phyloP scores from a whole-genome alignment of 1,140 invertebrate species.

The Mya arenaria region DNA sequence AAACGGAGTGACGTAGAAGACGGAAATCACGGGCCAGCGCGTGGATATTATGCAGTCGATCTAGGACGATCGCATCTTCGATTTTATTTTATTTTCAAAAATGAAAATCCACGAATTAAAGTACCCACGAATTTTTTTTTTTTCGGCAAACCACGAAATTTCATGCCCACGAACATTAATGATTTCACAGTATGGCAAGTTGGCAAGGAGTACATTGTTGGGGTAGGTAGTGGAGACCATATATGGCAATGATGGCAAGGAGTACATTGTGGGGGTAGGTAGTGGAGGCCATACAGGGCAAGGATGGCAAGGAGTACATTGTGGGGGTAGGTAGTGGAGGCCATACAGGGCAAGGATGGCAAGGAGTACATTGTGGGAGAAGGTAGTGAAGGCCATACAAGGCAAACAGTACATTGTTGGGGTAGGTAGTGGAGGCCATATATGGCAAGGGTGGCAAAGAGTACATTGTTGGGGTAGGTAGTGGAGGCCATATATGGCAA shows the following conservation, averaged over 20 bases:
- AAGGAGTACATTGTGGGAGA: conserved; percentile 96
- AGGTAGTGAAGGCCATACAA: neutral
- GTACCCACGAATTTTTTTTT: too few relatives aligned
- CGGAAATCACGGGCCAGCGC: too few relatives aligned
- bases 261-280: conserved; percentile 96
- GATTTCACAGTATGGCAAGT: conserved; percentile 96
- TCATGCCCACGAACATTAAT: too few relatives aligned
- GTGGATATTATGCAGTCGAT: too few relatives aligned
- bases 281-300: conserved; percentile 94
- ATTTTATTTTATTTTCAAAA: too few relatives aligned
- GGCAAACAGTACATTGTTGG: too few relatives aligned
- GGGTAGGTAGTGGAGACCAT: conserved; percentile 93
- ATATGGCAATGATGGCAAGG: conserved; percentile 95
- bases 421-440: conserved; percentile 94
- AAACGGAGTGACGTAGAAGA: too few relatives aligned
- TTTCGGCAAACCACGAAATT: too few relatives aligned
- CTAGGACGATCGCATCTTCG: too few relatives aligned
- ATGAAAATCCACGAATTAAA: too few relatives aligned
- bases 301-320: conserved; percentile 96
- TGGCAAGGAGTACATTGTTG: conserved; percentile 96
- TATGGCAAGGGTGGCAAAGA: conserved; percentile 96
- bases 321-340: conserved; percentile 94
- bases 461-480: conserved; percentile 91
- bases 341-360: conserved; percentile 96
- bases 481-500: neutral